phyloP scores from a whole-genome alignment of 2,113 vertebrate genomes.

The Columba livia region DNA sequence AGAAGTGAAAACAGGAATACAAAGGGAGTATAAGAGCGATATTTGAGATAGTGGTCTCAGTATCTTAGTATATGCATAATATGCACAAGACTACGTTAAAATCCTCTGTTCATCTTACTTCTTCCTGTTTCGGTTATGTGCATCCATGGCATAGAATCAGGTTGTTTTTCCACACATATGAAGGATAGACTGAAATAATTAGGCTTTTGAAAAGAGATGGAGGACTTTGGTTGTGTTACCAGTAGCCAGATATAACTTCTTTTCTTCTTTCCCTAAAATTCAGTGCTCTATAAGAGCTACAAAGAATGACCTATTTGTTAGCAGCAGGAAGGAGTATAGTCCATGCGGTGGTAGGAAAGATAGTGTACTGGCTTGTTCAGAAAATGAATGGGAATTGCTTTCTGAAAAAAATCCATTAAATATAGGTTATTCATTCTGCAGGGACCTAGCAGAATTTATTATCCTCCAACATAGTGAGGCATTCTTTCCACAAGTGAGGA shows the following conservation, averaged over 20 bases:
- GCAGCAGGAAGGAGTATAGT: not conserved
- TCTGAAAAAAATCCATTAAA: not conserved
- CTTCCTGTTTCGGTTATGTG: not conserved
- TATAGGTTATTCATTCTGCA: not conserved
- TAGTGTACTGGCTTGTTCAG: not conserved
- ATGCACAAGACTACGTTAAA: not conserved
- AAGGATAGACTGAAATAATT: not conserved
- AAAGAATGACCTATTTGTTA: not conserved
- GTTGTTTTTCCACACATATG: not conserved
- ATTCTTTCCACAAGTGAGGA: not conserved
- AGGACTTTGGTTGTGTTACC: not conserved
- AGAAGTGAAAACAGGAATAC: not conserved
- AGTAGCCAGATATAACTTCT: not conserved
- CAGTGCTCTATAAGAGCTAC: not conserved
- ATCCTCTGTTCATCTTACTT: not conserved
- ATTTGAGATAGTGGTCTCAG: not conserved
- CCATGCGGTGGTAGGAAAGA: not conserved
- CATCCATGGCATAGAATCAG: not conserved
- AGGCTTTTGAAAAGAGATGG: not conserved
- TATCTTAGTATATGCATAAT: rapidly evolving
- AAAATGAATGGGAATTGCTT: not conserved
- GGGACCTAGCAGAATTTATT: not conserved
- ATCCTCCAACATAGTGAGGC: not conserved
- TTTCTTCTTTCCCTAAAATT: not conserved
- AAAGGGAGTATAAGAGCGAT: not conserved